Evolutionary conservation across 2,797 vertebrate species (phyloP).

Genomic region (Sebastes nivosus): DNA sequence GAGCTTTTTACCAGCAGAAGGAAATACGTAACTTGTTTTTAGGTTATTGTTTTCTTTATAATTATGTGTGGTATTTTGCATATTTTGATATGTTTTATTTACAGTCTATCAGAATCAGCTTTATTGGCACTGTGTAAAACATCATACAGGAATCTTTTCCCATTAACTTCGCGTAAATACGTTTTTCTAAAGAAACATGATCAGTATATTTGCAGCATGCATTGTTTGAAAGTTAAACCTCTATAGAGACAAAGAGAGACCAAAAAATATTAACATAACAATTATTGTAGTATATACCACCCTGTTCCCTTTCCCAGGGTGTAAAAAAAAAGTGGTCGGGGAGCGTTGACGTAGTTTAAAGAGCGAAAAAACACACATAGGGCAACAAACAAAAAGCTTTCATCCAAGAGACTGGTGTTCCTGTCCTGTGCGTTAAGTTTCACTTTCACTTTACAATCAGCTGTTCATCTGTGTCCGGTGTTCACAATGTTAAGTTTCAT

Average conservation of each 20-base stretch:
- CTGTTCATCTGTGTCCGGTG: fast-evolving
- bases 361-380: too few relatives aligned
- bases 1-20: background rate
- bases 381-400: too few relatives aligned
- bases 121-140: background rate
- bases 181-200: background rate
- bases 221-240: background rate
- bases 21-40: background rate
- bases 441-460: too few relatives aligned
- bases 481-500: background rate
- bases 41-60: background rate
- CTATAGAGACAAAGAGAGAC: background rate
- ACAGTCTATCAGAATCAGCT: background rate
- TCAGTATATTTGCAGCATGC: background rate
- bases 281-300: too few relatives aligned
- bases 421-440: too few relatives aligned
- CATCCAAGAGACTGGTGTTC: too few relatives aligned
- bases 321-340: too few relatives aligned
- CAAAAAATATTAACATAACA: background rate
- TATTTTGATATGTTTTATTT: background rate
- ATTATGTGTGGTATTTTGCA: background rate
- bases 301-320: too few relatives aligned
- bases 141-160: background rate
- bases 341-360: too few relatives aligned
- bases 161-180: background rate